Evolutionary conservation across 2,888 invertebrate genomes (phyloP).

Genomic region (Netelia fuscicornis): DNA sequence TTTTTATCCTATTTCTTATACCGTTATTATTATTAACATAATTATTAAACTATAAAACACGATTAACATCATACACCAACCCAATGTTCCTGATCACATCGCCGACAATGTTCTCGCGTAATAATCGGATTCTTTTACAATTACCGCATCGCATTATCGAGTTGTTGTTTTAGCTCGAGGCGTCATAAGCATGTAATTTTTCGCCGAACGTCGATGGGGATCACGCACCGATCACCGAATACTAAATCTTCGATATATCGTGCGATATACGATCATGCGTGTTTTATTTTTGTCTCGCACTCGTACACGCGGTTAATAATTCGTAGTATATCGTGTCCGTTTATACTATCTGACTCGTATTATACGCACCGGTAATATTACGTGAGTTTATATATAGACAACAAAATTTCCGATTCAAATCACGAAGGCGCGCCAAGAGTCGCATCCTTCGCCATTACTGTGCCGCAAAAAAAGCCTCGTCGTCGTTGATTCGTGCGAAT

Average conservation of each 20-base stretch:
- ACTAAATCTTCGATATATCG: constrained; percentile 48
- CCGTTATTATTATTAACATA: not conserved
- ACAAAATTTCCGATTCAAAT: constrained; percentile 50
- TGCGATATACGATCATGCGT: constrained; percentile 24
- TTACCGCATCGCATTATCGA: constrained; percentile 62
- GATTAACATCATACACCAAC: too few species aligned
- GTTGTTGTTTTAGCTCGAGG: constrained; percentile 61
- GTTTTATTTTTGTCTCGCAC: constrained; percentile 13
- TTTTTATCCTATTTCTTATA: too few species aligned
- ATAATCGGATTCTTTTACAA: constrained; percentile 64
- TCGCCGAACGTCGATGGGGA: constrained; percentile 25
- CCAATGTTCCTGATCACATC: constrained; percentile 15
- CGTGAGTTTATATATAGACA: constrained; percentile 4
- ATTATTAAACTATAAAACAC: not conserved
- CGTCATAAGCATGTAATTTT: constrained; percentile 63
- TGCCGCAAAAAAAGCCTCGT: constrained; percentile 22
- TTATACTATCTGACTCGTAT: not conserved
- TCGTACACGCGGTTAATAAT: not conserved
- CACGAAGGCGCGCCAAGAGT: constrained; percentile 49
- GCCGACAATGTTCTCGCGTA: constrained; percentile 49
- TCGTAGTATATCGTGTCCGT: too few species aligned
- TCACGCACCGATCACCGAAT: constrained; percentile 64
- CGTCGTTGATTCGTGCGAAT: constrained; percentile 75
- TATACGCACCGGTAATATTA: constrained; percentile 6
- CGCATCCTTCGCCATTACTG: constrained; percentile 53